Percentiles rank a stretch among this genome's conserved stretches.
Conservation (phyloP, 2,113 vertebrate species). For the Struthidea cinerea region DNA sequence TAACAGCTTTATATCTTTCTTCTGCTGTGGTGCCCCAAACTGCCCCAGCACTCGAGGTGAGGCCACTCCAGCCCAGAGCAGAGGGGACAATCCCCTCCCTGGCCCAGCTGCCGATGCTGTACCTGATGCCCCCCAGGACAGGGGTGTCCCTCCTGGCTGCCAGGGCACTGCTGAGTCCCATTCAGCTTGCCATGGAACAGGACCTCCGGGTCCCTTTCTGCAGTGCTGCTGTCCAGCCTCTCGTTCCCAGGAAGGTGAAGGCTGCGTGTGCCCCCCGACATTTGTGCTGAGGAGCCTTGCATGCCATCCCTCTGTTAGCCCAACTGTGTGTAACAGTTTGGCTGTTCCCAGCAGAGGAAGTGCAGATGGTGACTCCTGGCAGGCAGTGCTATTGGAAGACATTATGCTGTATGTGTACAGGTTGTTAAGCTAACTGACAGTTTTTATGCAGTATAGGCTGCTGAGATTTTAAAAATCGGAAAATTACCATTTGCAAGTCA, state of each 20-base stretch:
- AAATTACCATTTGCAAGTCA: slow-evolving; percentile 28
- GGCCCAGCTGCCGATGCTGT: rapidly evolving
- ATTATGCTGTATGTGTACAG: not conserved
- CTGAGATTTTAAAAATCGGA: slow-evolving; percentile 32
- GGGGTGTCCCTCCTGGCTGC: not conserved
- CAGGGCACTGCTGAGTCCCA: not conserved
- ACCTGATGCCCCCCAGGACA: not conserved
- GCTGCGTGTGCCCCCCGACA: not conserved
- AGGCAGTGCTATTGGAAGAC: slow-evolving; percentile 37
- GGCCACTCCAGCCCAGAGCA: rapidly evolving
- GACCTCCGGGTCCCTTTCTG: not conserved
- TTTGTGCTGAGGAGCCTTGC: not conserved
- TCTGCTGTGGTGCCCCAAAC: rapidly evolving
- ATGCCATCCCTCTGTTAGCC: slow-evolving; percentile 3
- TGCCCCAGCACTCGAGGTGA: not conserved
- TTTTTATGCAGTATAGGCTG: slow-evolving; percentile 1
- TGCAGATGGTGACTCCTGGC: slow-evolving; percentile 46
- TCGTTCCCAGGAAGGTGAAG: rapidly evolving
- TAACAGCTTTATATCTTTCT: not conserved
- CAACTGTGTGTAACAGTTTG: slow-evolving; percentile 13
- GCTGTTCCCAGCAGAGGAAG: not conserved
- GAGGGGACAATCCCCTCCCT: not conserved
- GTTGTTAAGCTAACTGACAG: slow-evolving; percentile 46
- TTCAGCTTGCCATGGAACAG: not conserved
- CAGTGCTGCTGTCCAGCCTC: not conserved